phyloP scores from a whole-genome alignment of 1,140 invertebrate genomes.

The Calephelis virginiensis region DNA sequence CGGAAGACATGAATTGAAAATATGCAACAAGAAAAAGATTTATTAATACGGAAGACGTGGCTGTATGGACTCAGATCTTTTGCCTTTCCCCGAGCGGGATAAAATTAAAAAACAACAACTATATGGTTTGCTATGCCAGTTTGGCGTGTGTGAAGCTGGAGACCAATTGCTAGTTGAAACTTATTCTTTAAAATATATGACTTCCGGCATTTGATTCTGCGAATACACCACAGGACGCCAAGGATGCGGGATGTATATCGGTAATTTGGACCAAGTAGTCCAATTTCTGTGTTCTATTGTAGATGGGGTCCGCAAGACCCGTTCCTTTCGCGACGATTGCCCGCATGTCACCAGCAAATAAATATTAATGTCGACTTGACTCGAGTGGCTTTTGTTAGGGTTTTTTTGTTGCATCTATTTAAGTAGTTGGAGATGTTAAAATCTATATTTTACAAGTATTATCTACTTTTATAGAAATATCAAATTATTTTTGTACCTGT shows the following conservation, averaged over 20 bases:
- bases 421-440: too few relatives aligned
- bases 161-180: not conserved
- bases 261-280: constrained; percentile 70
- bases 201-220: constrained; percentile 38
- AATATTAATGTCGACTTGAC: constrained; percentile 51
- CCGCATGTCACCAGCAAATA: constrained; percentile 60
- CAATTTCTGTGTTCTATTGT: constrained; percentile 60
- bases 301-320: constrained; percentile 52
- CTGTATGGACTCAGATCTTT: too few relatives aligned
- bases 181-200: constrained; percentile 25
- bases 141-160: too few relatives aligned
- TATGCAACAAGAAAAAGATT: too few relatives aligned
- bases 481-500: too few relatives aligned
- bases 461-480: too few relatives aligned
- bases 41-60: too few relatives aligned
- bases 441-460: too few relatives aligned
- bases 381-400: constrained; percentile 20
- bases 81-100: too few relatives aligned
- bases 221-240: constrained; percentile 36
- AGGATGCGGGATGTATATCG: constrained; percentile 67
- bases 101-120: too few relatives aligned
- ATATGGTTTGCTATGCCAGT: too few relatives aligned
- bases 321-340: constrained; percentile 52
- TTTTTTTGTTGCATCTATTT: not conserved
- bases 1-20: too few relatives aligned